Evolutionary conservation across 92 coral and sea anemone species (phyloP).

Genomic region (Montipora capitata): DNA sequence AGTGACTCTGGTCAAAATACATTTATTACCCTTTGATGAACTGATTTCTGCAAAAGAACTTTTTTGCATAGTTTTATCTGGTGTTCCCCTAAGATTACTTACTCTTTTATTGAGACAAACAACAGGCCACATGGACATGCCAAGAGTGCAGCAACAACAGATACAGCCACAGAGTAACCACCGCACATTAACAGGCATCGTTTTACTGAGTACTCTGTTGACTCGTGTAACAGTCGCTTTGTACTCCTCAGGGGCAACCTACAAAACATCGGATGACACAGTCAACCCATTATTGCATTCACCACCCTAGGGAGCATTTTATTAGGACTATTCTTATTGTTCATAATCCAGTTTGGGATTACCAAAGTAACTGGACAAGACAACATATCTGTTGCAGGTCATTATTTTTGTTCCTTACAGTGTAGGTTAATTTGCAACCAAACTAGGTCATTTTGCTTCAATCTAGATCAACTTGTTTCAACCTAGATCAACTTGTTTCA

Average conservation of each 20-base stretch:
- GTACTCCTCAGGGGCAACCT: constrained; percentile 99
- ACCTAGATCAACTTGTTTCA: too few species aligned
- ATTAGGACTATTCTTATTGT: too few species aligned
- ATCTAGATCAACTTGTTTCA: too few species aligned
- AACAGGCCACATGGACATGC: constrained; percentile 99
- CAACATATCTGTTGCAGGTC: too few species aligned
- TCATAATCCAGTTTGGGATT: too few species aligned
- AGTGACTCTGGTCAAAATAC: too few species aligned
- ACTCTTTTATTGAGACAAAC: constrained; percentile 99
- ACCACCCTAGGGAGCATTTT: too few species aligned
- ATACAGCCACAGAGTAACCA: constrained; percentile 99
- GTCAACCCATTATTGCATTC: background rate
- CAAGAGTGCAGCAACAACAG: constrained; percentile 98
- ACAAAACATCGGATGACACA: background rate
- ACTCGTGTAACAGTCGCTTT: constrained; percentile 92
- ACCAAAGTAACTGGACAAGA: too few species aligned
- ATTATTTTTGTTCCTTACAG: too few species aligned
- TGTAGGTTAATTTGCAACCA: too few species aligned
- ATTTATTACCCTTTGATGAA: too few species aligned
- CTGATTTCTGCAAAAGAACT: background rate
- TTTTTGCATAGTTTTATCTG: background rate
- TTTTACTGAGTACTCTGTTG: constrained; percentile 92
- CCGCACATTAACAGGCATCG: constrained; percentile 97
- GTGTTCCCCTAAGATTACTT: background rate
- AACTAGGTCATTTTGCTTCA: too few species aligned